Evolutionary conservation across 2,797 vertebrate species (phyloP).

Genomic region (Tympanoctomys barrerae): DNA sequence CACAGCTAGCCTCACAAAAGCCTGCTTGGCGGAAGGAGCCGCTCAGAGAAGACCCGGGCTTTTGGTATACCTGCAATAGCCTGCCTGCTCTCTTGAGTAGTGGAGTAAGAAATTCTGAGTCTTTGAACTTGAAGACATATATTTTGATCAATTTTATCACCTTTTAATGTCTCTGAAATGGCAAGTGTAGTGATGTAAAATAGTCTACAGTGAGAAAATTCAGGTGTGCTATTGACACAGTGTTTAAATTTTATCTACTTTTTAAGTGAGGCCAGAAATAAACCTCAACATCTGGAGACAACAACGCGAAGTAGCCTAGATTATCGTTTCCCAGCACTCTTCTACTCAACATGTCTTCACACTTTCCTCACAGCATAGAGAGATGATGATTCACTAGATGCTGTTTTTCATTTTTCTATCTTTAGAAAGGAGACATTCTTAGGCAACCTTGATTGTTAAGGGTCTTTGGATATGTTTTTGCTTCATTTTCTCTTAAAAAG

Average conservation of each 20-base stretch:
- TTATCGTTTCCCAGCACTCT: not conserved
- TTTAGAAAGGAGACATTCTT: slow-evolving; percentile 50
- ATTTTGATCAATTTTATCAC: slow-evolving; percentile 17
- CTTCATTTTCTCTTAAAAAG: slow-evolving; percentile 20
- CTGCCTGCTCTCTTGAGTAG: not conserved
- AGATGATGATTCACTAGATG: not conserved
- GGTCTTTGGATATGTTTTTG: not conserved
- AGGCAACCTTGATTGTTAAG: not conserved
- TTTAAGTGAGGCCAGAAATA: slow-evolving; percentile 58
- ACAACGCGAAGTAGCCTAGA: slow-evolving; percentile 16
- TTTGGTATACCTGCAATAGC: slow-evolving; percentile 37
- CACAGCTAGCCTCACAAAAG: not conserved
- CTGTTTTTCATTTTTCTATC: not conserved
- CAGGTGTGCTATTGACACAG: not conserved
- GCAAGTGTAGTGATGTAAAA: not conserved
- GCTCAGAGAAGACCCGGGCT: slow-evolving; percentile 21
- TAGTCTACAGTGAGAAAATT: slow-evolving; percentile 28
- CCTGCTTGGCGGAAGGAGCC: not conserved
- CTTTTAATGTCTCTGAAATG: slow-evolving; percentile 8
- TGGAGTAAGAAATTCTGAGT: slow-evolving; percentile 49
- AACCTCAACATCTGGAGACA: slow-evolving; percentile 36
- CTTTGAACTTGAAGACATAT: not conserved
- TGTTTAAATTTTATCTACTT: slow-evolving; percentile 40
- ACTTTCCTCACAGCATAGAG: not conserved
- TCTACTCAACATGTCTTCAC: not conserved